Evolutionary conservation across 2,888 invertebrate genomes (phyloP).

Genomic region (Metacarcinus magister): DNA sequence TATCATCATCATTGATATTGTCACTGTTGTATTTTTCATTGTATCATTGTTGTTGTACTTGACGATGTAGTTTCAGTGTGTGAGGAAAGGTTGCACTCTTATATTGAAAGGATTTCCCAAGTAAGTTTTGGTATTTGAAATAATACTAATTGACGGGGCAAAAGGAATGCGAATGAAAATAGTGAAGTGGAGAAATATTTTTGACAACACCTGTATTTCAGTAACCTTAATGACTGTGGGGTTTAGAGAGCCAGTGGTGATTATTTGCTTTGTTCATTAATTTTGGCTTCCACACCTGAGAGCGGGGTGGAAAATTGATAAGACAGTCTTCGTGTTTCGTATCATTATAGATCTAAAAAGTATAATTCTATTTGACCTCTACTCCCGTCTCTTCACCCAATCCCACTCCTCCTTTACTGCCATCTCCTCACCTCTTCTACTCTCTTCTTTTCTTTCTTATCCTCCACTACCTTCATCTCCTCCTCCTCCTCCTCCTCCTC

Average conservation of each 20-base stretch:
- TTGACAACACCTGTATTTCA: neutral
- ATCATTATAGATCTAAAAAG: neutral
- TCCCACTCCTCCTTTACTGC: neutral
- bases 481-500: too few relatives aligned
- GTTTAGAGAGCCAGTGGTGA: neutral
- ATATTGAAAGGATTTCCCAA: neutral
- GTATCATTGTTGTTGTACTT: neutral
- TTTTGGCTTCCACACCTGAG: neutral
- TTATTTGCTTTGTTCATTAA: neutral
- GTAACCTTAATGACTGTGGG: constrained; percentile 8
- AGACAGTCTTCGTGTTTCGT: neutral
- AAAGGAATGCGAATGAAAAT: neutral
- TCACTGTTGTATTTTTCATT: neutral
- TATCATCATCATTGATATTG: neutral
- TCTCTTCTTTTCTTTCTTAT: neutral
- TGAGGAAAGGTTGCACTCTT: neutral
- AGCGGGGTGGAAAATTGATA: neutral
- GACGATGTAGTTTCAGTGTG: neutral
- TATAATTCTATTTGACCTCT: constrained; percentile 42
- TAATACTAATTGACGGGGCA: neutral
- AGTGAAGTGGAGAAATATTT: neutral
- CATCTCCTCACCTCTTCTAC: neutral
- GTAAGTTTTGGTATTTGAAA: neutral
- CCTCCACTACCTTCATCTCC: neutral
- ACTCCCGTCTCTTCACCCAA: neutral